Conservation (phyloP, 2,797 vertebrate species). For the Poeciliopsis presidionis region DNA sequence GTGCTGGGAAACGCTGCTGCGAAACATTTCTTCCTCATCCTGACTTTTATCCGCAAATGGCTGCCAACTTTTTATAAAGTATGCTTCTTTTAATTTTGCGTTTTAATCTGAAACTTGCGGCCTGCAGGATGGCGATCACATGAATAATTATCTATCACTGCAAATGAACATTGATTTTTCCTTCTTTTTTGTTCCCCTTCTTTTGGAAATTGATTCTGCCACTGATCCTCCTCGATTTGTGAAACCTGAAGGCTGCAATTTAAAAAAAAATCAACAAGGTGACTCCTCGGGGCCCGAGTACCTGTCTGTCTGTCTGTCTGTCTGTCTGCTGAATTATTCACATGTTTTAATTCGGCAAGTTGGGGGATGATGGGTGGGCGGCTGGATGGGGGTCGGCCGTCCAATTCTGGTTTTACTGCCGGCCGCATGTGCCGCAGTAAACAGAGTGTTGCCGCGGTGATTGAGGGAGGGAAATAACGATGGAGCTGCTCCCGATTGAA, state of each 20-base stretch:
- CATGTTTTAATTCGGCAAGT: constrained; percentile 62
- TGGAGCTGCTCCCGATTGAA: constrained; percentile 26
- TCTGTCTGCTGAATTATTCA: constrained; percentile 67
- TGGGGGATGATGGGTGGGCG: constrained; percentile 17
- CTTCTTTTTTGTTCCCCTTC: constrained; percentile 19
- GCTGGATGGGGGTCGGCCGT: constrained; percentile 16
- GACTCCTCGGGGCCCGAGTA: constrained; percentile 56
- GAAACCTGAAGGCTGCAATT: constrained; percentile 62
- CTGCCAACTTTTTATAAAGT: constrained; percentile 25
- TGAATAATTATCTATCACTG: constrained; percentile 62
- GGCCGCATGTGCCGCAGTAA: constrained; percentile 63
- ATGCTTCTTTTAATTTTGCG: no score
- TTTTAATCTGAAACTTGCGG: constrained; percentile 1
- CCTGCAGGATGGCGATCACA: constrained; percentile 25
- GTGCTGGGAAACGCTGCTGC: constrained; percentile 28
- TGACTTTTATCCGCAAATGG: background rate
- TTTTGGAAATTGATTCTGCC: constrained; percentile 64
- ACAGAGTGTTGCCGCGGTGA: constrained; percentile 59
- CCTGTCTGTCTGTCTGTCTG: constrained; percentile 28
- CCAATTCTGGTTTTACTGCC: constrained; percentile 57
- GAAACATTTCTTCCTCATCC: background rate
- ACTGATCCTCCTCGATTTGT: constrained; percentile 56
- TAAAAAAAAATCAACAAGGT: constrained; percentile 65
- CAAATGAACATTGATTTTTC: constrained; percentile 66
- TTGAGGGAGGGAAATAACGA: constrained; percentile 46